Evolutionary conservation across 2,797 vertebrate species (phyloP).

Genomic region (Phyllotis vaccarum): DNA sequence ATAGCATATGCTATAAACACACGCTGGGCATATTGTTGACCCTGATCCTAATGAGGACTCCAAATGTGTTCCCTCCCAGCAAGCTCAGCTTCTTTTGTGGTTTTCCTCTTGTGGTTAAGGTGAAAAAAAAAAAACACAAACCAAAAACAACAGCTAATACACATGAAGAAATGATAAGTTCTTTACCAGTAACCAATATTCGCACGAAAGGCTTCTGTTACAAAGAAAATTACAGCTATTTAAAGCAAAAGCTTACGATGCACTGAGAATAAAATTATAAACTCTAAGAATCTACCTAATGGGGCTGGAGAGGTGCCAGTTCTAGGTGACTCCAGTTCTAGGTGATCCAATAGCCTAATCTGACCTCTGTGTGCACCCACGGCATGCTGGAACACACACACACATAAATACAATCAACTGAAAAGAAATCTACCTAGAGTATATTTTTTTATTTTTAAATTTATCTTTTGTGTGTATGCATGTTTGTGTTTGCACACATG

Average conservation of each 20-base stretch:
- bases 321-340: neutral
- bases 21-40: constrained; percentile 42
- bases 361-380: neutral
- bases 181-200: constrained; percentile 23
- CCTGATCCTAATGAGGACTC: constrained; percentile 45
- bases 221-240: constrained; percentile 56
- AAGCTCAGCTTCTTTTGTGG: constrained; percentile 22
- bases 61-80: constrained; percentile 29
- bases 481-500: neutral
- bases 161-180: constrained; percentile 17
- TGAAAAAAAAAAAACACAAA: constrained; percentile 14
- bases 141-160: constrained; percentile 17
- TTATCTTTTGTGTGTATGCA: neutral
- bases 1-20: constrained; percentile 57
- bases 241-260: constrained; percentile 47
- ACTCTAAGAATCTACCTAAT: neutral
- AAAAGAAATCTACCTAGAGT: neutral
- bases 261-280: constrained; percentile 16
- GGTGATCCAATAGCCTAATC: neutral
- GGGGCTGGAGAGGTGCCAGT: neutral
- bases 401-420: neutral
- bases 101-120: constrained; percentile 5
- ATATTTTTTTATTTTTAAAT: neutral
- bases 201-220: constrained; percentile 13
- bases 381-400: neutral